Percentiles rank a stretch among this genome's conserved stretches.
These are phyloP conservation scores for Rhinoraja longicauda DNA, from an alignment of 2,797 vertebrate genomes.

Conservation along the genomic window DNA sequence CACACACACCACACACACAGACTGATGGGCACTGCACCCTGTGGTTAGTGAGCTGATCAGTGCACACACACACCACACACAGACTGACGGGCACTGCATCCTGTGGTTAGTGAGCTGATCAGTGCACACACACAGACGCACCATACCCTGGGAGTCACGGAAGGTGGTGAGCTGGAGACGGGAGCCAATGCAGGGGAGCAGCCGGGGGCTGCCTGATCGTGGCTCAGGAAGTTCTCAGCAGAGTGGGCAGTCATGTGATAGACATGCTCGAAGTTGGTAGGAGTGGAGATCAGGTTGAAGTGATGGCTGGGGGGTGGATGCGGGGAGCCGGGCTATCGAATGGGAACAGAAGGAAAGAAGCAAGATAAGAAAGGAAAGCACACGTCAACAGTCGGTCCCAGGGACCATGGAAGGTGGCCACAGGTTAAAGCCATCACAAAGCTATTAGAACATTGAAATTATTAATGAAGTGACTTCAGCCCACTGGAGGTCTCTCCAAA, in stretches of 20 bases:
- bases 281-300: conserved; percentile 72
- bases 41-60: not conserved
- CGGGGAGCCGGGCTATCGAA: conserved; percentile 65
- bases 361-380: conserved; percentile 45
- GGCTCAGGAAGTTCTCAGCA: conserved; percentile 74
- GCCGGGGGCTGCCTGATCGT: conserved; percentile 63
- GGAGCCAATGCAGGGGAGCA: conserved; percentile 63
- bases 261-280: conserved; percentile 79
- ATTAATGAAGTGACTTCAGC: no score
- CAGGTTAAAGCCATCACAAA: not conserved
- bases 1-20: no score
- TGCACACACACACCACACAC: not conserved
- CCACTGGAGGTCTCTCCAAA: not conserved
- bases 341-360: conserved; percentile 56
- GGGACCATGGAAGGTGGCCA: not conserved
- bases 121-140: conserved; percentile 44
- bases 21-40: no score
- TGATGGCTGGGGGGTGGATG: conserved; percentile 63
- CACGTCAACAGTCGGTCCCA: conserved; percentile 33
- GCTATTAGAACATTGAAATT: not conserved
- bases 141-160: conserved; percentile 71
- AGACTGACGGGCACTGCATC: conserved; percentile 46
- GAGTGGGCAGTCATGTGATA: conserved; percentile 81
- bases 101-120: conserved; percentile 51
- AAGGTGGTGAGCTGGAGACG: conserved; percentile 63